phyloP scores from a whole-genome alignment of 2,888 invertebrate species.

The Cerastoderma edule region DNA sequence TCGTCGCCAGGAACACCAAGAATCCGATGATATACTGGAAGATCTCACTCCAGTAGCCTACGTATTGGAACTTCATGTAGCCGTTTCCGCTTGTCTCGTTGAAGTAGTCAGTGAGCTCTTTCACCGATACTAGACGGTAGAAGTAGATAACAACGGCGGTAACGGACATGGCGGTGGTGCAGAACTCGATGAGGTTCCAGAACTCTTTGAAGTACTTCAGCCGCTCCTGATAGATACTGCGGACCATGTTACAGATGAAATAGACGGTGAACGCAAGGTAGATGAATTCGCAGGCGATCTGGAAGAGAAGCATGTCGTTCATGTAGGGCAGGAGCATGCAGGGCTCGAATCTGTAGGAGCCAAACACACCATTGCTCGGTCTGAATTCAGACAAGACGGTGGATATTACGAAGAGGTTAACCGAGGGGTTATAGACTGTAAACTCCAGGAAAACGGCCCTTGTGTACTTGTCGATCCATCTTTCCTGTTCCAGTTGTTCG shows the following conservation, averaged over 20 bases:
- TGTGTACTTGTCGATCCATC: constrained; percentile 85
- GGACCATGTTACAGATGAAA: constrained; percentile 81
- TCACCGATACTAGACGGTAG: constrained; percentile 78
- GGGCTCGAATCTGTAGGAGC: constrained; percentile 81
- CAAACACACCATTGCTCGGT: constrained; percentile 79
- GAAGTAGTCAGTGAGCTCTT: constrained; percentile 83
- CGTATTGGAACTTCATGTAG: constrained; percentile 83
- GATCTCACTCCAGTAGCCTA: constrained; percentile 84
- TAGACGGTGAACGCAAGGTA: constrained; percentile 80
- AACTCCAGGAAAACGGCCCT: constrained; percentile 86
- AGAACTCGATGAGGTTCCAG: constrained; percentile 80
- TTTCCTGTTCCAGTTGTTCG: constrained; percentile 78
- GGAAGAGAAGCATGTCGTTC: constrained; percentile 76
- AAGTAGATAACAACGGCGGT: constrained; percentile 80
- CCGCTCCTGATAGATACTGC: constrained; percentile 76
- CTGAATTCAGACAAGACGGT: constrained; percentile 81
- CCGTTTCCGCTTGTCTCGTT: constrained; percentile 81
- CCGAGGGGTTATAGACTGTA: constrained; percentile 85
- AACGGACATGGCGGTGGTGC: constrained; percentile 80
- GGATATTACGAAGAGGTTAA: constrained; percentile 81
- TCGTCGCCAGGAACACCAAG: constrained; percentile 84
- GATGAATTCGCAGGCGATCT: constrained; percentile 78
- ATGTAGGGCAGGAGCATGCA: constrained; percentile 81
- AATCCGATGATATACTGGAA: constrained; percentile 85
- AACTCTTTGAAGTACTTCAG: constrained; percentile 79